These are phyloP conservation scores for Triops longicaudatus DNA, from an alignment of 1,140 invertebrate species.

Conservation along the genomic window DNA sequence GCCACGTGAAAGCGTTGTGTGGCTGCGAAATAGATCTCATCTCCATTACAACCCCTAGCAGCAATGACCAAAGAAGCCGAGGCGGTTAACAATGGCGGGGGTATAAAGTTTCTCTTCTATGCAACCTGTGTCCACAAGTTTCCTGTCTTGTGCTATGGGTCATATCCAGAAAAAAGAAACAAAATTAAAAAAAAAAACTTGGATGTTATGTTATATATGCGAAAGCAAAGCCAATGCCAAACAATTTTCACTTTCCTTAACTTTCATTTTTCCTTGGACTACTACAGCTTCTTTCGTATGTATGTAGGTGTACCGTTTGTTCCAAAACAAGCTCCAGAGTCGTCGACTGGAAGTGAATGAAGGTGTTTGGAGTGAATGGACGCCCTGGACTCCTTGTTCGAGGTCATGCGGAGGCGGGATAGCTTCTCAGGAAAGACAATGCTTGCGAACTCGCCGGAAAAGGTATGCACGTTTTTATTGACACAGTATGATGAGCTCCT, in stretches of 20 bases:
- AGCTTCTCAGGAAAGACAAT: conserved; percentile 42
- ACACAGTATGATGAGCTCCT: background rate
- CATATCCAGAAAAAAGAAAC: background rate
- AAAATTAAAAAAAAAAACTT: background rate
- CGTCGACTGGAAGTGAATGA: conserved; percentile 33
- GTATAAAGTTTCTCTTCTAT: background rate
- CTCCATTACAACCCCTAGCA: background rate
- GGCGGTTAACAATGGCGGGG: background rate
- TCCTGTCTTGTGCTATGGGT: background rate
- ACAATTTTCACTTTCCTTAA: background rate
- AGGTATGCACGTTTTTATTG: background rate
- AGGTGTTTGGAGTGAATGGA: conserved; percentile 49
- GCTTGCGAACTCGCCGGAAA: conserved; percentile 34
- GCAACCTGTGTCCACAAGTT: background rate
- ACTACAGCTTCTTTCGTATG: background rate
- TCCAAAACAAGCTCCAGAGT: conserved; percentile 24
- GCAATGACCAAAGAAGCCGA: background rate
- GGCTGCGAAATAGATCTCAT: conserved; percentile 14
- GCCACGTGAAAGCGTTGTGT: conserved; percentile 14
- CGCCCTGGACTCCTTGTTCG: conserved; percentile 41
- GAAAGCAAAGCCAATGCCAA: background rate
- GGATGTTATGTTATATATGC: background rate
- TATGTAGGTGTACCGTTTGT: conserved; percentile 19
- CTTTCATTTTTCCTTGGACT: background rate
- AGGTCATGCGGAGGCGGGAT: conserved; percentile 49